Conservation (phyloP, 2,113 vertebrate genomes). For the Neodon shergylaensis region DNA sequence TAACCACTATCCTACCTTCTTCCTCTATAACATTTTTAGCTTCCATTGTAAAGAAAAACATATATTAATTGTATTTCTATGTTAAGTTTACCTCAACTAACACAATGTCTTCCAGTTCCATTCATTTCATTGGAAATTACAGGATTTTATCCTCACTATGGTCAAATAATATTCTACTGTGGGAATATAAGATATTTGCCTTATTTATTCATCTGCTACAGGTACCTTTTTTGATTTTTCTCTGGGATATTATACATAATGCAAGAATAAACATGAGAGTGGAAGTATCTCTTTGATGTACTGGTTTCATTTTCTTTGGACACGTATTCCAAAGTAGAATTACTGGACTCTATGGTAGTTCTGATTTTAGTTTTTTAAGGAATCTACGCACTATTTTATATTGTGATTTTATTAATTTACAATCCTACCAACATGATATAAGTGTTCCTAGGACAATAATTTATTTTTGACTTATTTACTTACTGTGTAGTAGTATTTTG, state of each 20-base stretch:
- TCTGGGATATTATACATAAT: neutral
- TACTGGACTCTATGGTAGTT: neutral
- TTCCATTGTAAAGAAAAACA: neutral
- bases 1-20: neutral
- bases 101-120: neutral
- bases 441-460: neutral
- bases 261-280: neutral
- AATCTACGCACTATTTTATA: neutral
- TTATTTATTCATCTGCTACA: neutral
- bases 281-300: neutral
- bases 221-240: neutral
- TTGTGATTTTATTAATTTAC: neutral
- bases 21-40: neutral
- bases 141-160: neutral
- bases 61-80: neutral
- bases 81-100: neutral
- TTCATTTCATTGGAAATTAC: neutral
- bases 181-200: neutral
- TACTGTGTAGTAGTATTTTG: neutral
- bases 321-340: neutral
- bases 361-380: neutral
- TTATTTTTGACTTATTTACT: neutral
- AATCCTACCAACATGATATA: neutral
- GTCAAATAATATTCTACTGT: neutral
- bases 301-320: neutral